These are phyloP conservation scores for Oxycera nigricornis DNA, from an alignment of 2,888 invertebrate genomes.

Conservation along the genomic window DNA sequence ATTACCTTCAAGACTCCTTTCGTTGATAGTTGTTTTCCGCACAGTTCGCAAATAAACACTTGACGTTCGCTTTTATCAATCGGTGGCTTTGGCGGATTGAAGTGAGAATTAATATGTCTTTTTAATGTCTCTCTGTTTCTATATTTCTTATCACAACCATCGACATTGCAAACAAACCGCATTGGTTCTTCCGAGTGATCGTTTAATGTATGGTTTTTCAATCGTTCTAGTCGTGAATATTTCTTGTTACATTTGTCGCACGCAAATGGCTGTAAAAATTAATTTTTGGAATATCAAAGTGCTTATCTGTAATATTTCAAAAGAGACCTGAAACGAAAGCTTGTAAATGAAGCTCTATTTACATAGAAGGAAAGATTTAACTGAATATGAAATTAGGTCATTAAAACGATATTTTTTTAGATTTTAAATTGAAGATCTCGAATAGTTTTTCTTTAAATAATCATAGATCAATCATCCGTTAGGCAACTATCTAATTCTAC, in stretches of 20 bases:
- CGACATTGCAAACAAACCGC: slow-evolving; percentile 7
- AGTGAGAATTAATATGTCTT: slow-evolving; percentile 34
- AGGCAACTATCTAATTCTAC: too few species aligned
- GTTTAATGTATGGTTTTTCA: slow-evolving; percentile 1
- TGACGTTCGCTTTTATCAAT: slow-evolving; percentile 1
- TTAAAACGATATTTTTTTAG: too few species aligned
- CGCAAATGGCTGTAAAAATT: slow-evolving; percentile 23
- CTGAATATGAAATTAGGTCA: too few species aligned
- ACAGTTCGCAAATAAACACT: slow-evolving; percentile 30
- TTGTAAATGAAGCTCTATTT: too few species aligned
- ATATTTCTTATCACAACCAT: slow-evolving; percentile 43
- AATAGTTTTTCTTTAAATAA: too few species aligned
- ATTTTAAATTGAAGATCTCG: too few species aligned
- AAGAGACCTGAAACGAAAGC: too few species aligned
- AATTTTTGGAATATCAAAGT: neutral
- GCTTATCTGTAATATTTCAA: neutral
- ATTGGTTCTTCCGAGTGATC: slow-evolving; percentile 12
- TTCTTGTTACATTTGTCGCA: slow-evolving; percentile 30
- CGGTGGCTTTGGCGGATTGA: slow-evolving; percentile 7
- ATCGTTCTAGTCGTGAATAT: slow-evolving; percentile 18
- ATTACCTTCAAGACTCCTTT: slow-evolving; percentile 29
- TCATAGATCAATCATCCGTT: too few species aligned
- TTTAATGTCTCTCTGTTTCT: slow-evolving; percentile 38
- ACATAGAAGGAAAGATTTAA: too few species aligned
- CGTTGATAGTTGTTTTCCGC: slow-evolving; percentile 25